A percentile compares a stretch with the other conserved stretches of the same genome.
These are phyloP conservation scores for Nesometra sesokonis DNA, from an alignment of 35 echinoderm and acorn worm genomes.

Conservation along the genomic window DNA sequence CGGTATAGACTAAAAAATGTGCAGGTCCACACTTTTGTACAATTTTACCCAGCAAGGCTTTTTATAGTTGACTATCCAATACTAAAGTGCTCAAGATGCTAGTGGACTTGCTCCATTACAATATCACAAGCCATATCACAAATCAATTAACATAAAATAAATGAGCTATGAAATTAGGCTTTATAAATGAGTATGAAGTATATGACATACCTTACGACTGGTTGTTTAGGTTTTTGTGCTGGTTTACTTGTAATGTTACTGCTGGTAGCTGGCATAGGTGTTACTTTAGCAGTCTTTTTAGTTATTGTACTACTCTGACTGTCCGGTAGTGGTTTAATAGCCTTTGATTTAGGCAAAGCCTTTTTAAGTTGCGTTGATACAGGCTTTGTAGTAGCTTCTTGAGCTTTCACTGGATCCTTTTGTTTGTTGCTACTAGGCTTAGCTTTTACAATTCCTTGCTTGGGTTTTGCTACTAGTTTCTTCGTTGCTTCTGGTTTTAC, in stretches of 20 bases:
- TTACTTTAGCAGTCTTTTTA: neutral
- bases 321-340: neutral
- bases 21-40: no score
- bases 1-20: no score
- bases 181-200: no score
- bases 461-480: neutral
- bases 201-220: neutral
- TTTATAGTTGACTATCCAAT: no score
- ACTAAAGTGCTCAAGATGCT: no score
- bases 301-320: neutral
- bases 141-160: no score
- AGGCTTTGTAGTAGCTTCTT: neutral
- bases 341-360: neutral
- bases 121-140: no score
- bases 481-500: neutral
- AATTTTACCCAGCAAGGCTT: no score
- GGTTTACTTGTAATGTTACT: neutral
- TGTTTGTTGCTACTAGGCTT: neutral
- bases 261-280: neutral
- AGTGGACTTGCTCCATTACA: no score
- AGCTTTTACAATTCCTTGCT: neutral
- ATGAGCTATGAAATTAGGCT: no score
- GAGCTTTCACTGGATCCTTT: neutral
- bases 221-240: neutral
- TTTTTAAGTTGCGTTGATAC: neutral